These are phyloP conservation scores for Sebastes itinus DNA, from an alignment of 2,797 vertebrate genomes.

Conservation along the genomic window DNA sequence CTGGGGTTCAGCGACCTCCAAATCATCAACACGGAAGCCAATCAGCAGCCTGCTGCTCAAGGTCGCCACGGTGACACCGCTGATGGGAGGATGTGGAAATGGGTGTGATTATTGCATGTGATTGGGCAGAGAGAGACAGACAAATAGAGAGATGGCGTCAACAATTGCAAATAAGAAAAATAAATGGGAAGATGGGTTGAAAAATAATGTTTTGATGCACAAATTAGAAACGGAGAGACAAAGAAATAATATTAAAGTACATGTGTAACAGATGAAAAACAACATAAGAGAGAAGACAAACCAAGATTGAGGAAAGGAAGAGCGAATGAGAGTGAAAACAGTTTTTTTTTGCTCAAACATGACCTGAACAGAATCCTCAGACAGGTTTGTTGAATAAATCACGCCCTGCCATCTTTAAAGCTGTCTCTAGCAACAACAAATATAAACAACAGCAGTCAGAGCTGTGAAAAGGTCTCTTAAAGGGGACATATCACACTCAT, in stretches of 20 bases:
- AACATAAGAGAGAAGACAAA: background rate
- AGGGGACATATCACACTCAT: too few species aligned
- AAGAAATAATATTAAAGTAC: background rate
- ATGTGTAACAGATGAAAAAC: background rate
- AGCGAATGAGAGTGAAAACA: background rate
- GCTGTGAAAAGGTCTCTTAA: background rate
- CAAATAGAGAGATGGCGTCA: constrained; percentile 1
- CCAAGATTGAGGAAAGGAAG: background rate
- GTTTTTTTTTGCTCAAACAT: background rate
- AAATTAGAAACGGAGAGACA: background rate
- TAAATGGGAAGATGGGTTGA: background rate
- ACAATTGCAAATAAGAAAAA: constrained; percentile 14
- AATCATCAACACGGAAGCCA: constrained; percentile 75
- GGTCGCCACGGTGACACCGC: constrained; percentile 48
- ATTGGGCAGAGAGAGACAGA: background rate
- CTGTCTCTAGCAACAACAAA: background rate
- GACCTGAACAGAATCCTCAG: background rate
- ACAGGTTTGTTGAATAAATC: background rate
- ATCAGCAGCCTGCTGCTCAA: constrained; percentile 67
- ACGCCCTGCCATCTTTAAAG: background rate
- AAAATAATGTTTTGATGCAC: background rate
- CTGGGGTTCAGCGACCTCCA: constrained; percentile 58
- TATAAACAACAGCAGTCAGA: background rate
- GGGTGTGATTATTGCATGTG: constrained; percentile 28
- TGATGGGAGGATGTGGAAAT: constrained; percentile 48